Conservation (phyloP, 2,888 invertebrate genomes). For the Coronaproctus castanopsis region DNA sequence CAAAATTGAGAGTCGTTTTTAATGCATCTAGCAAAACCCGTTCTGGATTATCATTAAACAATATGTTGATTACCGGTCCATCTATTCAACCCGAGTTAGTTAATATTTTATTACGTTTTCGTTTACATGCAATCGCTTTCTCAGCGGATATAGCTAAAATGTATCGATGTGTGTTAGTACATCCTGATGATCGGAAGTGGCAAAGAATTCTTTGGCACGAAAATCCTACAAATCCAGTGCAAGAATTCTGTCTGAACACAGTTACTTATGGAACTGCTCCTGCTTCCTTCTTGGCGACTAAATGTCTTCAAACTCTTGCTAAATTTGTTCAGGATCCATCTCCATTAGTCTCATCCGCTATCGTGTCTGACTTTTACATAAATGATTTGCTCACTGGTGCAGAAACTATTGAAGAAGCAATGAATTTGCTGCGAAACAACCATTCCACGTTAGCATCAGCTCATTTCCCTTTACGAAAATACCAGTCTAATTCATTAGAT, state of each 20-base stretch:
- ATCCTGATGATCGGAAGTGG: conserved; percentile 14
- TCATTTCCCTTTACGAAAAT: conserved; percentile 12
- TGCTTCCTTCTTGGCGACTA: conserved; percentile 17
- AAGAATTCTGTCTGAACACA: conserved; percentile 16
- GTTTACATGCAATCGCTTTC: conserved; percentile 10
- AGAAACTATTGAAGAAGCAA: conserved; percentile 10
- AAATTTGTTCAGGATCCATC: conserved; percentile 4
- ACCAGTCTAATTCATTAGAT: neutral
- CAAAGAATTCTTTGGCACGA: conserved; percentile 21
- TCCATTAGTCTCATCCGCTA: conserved; percentile 13
- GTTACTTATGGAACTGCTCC: conserved; percentile 21
- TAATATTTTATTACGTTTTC: conserved; percentile 10
- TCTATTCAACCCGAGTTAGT: conserved; percentile 13
- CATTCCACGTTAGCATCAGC: conserved; percentile 7
- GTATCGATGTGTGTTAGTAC: conserved; percentile 19
- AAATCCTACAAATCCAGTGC: conserved; percentile 13
- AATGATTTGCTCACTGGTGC: conserved; percentile 18
- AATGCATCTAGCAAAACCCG: conserved; percentile 16
- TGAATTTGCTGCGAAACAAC: conserved; percentile 12
- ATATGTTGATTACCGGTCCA: conserved; percentile 13
- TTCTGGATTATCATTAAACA: conserved; percentile 17
- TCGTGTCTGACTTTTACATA: conserved; percentile 17
- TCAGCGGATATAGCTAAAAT: conserved; percentile 21
- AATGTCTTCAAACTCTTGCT: conserved; percentile 16
- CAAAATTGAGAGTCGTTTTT: conserved; percentile 19